Percentiles rank a stretch among this genome's conserved stretches.
Evolutionary conservation across 2,113 vertebrate genomes (phyloP).

Genomic region (Stegostoma tigrinum): DNA sequence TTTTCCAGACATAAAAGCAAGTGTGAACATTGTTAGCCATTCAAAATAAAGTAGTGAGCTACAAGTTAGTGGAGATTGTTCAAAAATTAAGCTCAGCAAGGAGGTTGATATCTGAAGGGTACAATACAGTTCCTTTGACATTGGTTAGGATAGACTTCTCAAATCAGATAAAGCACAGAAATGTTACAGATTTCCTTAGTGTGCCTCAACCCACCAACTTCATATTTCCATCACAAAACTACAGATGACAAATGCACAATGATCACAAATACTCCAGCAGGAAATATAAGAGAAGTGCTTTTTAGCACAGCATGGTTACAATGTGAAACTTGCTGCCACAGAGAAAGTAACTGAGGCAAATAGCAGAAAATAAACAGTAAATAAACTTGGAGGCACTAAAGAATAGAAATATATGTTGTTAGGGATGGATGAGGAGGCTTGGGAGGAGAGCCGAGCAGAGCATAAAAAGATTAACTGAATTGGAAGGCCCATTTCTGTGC

Average conservation of each 20-base stretch:
- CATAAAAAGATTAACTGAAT: background rate
- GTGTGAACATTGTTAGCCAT: background rate
- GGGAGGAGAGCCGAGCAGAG: too few relatives aligned
- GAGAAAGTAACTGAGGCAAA: background rate
- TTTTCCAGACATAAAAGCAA: background rate
- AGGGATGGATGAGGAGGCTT: too few relatives aligned
- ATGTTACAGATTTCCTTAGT: background rate
- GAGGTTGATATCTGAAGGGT: background rate
- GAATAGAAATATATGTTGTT: too few relatives aligned
- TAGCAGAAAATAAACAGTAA: background rate
- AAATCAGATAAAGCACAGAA: background rate
- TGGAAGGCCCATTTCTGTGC: background rate
- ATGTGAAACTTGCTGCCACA: background rate
- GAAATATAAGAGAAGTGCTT: background rate
- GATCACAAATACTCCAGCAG: background rate
- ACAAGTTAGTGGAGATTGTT: background rate
- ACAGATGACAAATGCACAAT: background rate
- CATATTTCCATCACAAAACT: background rate
- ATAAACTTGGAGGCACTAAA: background rate
- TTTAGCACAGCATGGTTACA: background rate
- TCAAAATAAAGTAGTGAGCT: background rate
- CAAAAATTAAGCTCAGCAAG: background rate
- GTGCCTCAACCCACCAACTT: background rate
- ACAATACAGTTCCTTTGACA: background rate
- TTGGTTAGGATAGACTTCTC: background rate